Percentiles rank a stretch among this genome's conserved stretches.
phyloP scores from a whole-genome alignment of 2,797 vertebrate genomes.

The Lepus townsendii region DNA sequence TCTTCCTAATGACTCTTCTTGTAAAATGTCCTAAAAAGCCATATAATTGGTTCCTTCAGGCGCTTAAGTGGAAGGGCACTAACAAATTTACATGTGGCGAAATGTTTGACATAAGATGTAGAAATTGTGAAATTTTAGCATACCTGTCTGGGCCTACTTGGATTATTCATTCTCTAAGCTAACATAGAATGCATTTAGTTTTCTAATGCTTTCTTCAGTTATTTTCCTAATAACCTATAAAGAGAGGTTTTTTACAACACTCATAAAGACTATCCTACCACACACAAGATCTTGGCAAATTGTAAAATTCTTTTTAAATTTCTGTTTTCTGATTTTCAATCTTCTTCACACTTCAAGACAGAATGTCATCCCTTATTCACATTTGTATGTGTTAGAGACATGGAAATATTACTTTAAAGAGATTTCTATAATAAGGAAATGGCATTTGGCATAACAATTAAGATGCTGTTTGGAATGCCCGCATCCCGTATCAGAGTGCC shows the following conservation, averaged over 20 bases:
- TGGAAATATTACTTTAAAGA: not conserved
- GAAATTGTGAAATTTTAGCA: slow-evolving; percentile 47
- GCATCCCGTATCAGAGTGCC: no score
- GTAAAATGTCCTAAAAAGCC: slow-evolving; percentile 80
- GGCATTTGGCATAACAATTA: no score
- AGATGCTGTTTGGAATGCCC: no score
- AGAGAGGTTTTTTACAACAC: not conserved
- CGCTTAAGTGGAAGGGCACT: slow-evolving; percentile 69
- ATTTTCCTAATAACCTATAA: not conserved
- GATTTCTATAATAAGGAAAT: not conserved
- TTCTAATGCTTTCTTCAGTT: not conserved
- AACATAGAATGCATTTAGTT: not conserved
- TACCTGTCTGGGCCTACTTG: slow-evolving; percentile 12
- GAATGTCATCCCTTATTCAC: not conserved
- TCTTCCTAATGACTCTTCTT: slow-evolving; percentile 85
- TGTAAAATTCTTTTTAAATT: slow-evolving; percentile 51
- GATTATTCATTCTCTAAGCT: not conserved
- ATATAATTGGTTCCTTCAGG: slow-evolving; percentile 82
- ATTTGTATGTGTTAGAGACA: not conserved
- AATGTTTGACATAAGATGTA: slow-evolving; percentile 62
- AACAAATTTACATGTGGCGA: slow-evolving; percentile 71
- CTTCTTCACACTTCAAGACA: not conserved
- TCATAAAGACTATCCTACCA: slow-evolving; percentile 25
- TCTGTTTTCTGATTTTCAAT: slow-evolving; percentile 40
- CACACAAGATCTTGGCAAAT: not conserved